phyloP scores from a whole-genome alignment of 2,888 invertebrate species.

The Parthenolecanium corni region DNA sequence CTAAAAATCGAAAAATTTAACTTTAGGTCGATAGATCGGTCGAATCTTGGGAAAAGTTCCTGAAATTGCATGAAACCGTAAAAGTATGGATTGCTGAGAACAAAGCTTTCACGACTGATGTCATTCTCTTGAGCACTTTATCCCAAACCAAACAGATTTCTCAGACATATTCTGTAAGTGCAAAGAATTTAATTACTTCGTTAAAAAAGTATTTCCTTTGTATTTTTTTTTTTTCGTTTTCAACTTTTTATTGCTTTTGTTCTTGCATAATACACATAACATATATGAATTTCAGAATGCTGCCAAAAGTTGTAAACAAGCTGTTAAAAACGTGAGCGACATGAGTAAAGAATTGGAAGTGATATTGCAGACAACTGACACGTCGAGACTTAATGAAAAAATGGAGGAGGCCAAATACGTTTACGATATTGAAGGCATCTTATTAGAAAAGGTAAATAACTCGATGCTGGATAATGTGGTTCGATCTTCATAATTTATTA shows the following conservation, averaged over 20 bases:
- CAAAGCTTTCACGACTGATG: slow-evolving; percentile 63
- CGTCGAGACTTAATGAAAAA: slow-evolving; percentile 73
- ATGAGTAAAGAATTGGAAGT: slow-evolving; percentile 83
- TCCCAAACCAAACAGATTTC: slow-evolving; percentile 72
- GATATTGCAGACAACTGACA: slow-evolving; percentile 69
- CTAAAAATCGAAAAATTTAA: slow-evolving; percentile 10
- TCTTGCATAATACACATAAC: not conserved
- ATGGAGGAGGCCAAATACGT: slow-evolving; percentile 76
- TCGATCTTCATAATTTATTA: too few species aligned
- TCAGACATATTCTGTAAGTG: slow-evolving; percentile 69
- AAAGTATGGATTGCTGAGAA: slow-evolving; percentile 75
- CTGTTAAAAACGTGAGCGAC: slow-evolving; percentile 75
- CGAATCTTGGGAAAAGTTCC: slow-evolving; percentile 79
- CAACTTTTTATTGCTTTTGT: not conserved
- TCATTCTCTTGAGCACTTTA: slow-evolving; percentile 63
- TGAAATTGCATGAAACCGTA: slow-evolving; percentile 67
- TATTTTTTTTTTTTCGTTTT: not conserved
- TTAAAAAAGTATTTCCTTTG: not conserved
- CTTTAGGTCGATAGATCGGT: slow-evolving; percentile 63
- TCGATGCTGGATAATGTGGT: too few species aligned
- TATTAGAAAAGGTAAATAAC: slow-evolving; percentile 66
- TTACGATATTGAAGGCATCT: slow-evolving; percentile 67
- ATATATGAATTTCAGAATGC: slow-evolving; percentile 48
- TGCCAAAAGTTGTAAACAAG: slow-evolving; percentile 77
- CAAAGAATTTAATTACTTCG: not conserved